Evolutionary conservation across 2,888 invertebrate species (phyloP), one percentile per base, ranked within the genome.

Genomic region (Drosophila emarginata): DNA sequence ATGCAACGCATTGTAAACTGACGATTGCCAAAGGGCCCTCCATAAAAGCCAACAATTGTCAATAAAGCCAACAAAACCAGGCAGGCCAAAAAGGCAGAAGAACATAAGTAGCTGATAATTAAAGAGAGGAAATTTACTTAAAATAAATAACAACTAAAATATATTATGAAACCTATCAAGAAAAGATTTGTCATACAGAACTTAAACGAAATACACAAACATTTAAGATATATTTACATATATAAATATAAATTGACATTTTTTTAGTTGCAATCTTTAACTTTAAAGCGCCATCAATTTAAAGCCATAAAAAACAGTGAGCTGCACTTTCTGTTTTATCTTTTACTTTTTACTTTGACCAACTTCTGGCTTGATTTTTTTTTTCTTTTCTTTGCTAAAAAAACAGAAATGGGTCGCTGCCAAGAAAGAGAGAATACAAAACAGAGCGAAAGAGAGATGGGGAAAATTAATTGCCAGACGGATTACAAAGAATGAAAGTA

Each of bases 31-130:
- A 78, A 79, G 74, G 62, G 32, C 2, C 28, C 60, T 59, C 60
- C 70, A 72, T 79, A 75, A 76, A 76, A 65, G 59, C 67, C 64
- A 26, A 40, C 72, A 67, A 76, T 78, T 80, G 70, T 67, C 64
- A 45, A 18, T 18, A 45, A 9, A 18, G 11, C 11, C 40, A 45
- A 45, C 11, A 45, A 45, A 4, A 9, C 18, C 18, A 18, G 18
- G 18, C 18, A 45, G 45, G 14, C n/a, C 18, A 18, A 11, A 45
- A 9, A 45, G 45, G 14, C 45, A 52, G 65, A 70, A 72, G 66
- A 66, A 72, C 56, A 51, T 72, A 14, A 51, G 9, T 4, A 15
- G 2, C 11, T 45, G 45, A 59, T 32, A 21, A 50, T 50, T 9
- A 50, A 54, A 28, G 32, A 36, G 15, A 54, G 18, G 23, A 23